Percentiles rank a stretch among this genome's conserved stretches.
Evolutionary conservation across 2,113 vertebrate species (phyloP).

Genomic region (Mobula birostris): DNA sequence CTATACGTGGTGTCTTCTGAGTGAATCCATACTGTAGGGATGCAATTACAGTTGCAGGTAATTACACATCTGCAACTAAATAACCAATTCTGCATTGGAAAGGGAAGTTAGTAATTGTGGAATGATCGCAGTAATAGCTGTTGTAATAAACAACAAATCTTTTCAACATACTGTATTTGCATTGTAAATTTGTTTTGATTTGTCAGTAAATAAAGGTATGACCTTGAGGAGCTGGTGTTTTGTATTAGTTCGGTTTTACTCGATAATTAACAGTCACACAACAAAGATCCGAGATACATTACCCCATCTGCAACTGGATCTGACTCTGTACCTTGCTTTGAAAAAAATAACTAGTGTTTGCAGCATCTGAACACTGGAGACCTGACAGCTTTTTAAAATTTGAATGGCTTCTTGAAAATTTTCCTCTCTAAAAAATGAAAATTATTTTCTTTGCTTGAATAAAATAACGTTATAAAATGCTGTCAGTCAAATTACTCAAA

Average conservation of each 20-base stretch:
- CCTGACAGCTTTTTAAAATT: constrained; percentile 58
- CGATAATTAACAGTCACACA: too few relatives aligned
- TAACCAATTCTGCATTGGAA: neutral
- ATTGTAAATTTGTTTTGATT: constrained; percentile 14
- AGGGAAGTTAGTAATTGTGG: neutral
- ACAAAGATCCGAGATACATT: neutral
- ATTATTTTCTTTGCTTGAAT: constrained; percentile 77
- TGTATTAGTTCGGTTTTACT: constrained; percentile 23
- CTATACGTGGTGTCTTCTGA: neutral
- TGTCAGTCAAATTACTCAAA: constrained; percentile 76
- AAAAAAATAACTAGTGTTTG: neutral
- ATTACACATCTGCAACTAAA: constrained; percentile 17
- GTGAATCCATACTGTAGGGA: neutral
- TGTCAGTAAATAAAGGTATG: constrained; percentile 24
- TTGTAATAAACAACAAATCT: neutral
- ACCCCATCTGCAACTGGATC: constrained; percentile 1
- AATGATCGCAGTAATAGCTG: neutral
- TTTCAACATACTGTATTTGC: neutral
- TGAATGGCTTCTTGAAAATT: constrained; percentile 74
- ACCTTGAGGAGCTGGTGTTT: constrained; percentile 31
- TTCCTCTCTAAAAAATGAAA: constrained; percentile 73
- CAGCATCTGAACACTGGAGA: too few relatives aligned
- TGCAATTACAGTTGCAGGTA: constrained; percentile 31
- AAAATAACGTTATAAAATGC: constrained; percentile 77
- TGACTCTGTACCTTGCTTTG: neutral